Evolutionary conservation across 2,797 vertebrate genomes (phyloP).

Genomic region (Hemibagrus guttatus): DNA sequence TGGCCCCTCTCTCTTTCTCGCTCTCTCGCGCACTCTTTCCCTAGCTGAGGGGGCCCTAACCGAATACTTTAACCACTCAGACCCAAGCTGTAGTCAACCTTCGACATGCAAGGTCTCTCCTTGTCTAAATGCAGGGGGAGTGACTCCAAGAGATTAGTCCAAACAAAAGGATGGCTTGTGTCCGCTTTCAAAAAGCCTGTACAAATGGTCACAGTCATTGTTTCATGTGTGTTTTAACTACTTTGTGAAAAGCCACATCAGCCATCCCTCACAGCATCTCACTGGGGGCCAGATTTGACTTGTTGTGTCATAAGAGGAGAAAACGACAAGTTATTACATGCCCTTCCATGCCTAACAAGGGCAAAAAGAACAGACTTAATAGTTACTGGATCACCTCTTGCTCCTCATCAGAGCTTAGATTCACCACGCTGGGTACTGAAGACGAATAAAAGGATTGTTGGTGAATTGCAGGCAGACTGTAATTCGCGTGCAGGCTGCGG

Average conservation of each 20-base stretch:
- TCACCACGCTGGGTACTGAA: slow-evolving; percentile 29
- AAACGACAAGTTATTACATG: slow-evolving; percentile 16
- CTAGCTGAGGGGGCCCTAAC: slow-evolving; percentile 61
- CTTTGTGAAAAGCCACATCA: slow-evolving; percentile 22
- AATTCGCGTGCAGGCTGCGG: slow-evolving; percentile 38
- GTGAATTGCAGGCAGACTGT: slow-evolving; percentile 42
- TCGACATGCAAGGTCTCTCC: slow-evolving; percentile 32
- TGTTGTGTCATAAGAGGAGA: slow-evolving; percentile 28
- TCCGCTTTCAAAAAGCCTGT: slow-evolving; percentile 35
- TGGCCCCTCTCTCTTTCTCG: slow-evolving; percentile 27
- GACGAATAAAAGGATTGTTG: slow-evolving; percentile 36
- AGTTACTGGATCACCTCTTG: slow-evolving; percentile 11
- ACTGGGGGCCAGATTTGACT: slow-evolving; percentile 33
- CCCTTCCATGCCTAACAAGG: not conserved
- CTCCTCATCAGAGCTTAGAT: slow-evolving; percentile 21
- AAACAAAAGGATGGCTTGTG: slow-evolving; percentile 53
- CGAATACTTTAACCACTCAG: slow-evolving; percentile 49
- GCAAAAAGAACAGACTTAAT: not conserved
- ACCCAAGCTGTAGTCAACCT: slow-evolving; percentile 39
- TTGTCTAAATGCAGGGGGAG: slow-evolving; percentile 46
- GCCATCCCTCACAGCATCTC: slow-evolving; percentile 19
- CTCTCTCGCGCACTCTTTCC: slow-evolving; percentile 30
- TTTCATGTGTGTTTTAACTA: slow-evolving; percentile 25
- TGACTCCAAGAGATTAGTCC: slow-evolving; percentile 46
- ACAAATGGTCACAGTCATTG: slow-evolving; percentile 33